phyloP scores from a whole-genome alignment of 2,888 invertebrate genomes.

The Eumacrocentrus americanus region DNA sequence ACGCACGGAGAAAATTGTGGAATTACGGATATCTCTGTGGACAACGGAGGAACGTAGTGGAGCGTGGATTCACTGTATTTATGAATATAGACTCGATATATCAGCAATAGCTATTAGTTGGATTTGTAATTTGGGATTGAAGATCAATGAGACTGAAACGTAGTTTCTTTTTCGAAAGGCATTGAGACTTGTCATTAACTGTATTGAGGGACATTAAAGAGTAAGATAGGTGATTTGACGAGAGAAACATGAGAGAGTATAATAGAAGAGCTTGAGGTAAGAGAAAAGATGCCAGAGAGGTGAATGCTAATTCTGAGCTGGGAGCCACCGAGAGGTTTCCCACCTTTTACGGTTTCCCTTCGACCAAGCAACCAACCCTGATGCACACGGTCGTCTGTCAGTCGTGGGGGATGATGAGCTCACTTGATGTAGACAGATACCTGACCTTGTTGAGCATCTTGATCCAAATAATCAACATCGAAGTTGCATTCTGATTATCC shows the following conservation, averaged over 20 bases:
- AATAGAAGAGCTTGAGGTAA: constrained; percentile 32
- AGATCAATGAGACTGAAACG: constrained; percentile 24
- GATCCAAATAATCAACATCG: constrained; percentile 6
- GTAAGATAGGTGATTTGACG: too few relatives aligned
- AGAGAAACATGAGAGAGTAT: too few relatives aligned
- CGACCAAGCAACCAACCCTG: constrained; percentile 40
- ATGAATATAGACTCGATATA: constrained; percentile 6
- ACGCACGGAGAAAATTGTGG: constrained; percentile 20
- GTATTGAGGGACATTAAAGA: constrained; percentile 19
- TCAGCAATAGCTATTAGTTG: neutral
- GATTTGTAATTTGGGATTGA: constrained; percentile 7
- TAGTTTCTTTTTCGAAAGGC: constrained; percentile 1
- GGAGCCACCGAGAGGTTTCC: constrained; percentile 60
- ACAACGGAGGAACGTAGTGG: constrained; percentile 19
- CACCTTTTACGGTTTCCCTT: constrained; percentile 61
- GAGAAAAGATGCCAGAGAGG: constrained; percentile 52
- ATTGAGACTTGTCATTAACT: too few relatives aligned
- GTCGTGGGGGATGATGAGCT: constrained; percentile 16
- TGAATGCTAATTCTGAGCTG: constrained; percentile 56
- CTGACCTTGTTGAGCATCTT: neutral
- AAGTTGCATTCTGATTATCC: neutral
- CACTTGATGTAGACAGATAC: neutral
- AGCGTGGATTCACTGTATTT: constrained; percentile 15
- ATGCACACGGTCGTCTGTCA: constrained; percentile 30
- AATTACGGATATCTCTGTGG: constrained; percentile 23